Evolutionary conservation across 2,888 invertebrate species (phyloP).

Genomic region (Dastarcus helophoroides): DNA sequence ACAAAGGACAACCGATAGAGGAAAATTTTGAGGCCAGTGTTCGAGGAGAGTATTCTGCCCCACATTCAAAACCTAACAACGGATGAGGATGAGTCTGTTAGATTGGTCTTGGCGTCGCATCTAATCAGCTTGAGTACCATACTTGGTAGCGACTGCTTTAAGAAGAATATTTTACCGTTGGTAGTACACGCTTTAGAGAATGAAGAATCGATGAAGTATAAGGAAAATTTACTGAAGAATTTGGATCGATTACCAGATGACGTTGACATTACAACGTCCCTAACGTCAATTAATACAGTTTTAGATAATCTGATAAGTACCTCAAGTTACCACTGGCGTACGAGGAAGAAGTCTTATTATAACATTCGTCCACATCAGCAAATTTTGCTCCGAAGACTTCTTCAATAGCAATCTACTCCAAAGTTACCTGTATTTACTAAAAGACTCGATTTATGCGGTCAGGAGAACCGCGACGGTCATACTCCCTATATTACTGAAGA

Average conservation of each 20-base stretch:
- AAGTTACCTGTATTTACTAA: slow-evolving; percentile 28
- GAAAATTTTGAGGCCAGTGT: slow-evolving; percentile 25
- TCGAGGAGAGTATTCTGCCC: slow-evolving; percentile 25
- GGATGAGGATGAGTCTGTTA: slow-evolving; percentile 25
- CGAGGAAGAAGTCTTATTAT: slow-evolving; percentile 28
- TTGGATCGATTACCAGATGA: slow-evolving; percentile 27
- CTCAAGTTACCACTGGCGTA: slow-evolving; percentile 30
- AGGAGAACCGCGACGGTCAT: slow-evolving; percentile 29
- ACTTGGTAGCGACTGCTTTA: slow-evolving; percentile 24
- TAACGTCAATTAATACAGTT: slow-evolving; percentile 24
- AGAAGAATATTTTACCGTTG: slow-evolving; percentile 26
- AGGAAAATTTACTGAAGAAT: slow-evolving; percentile 29
- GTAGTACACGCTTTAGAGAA: slow-evolving; percentile 25
- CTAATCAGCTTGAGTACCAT: slow-evolving; percentile 24
- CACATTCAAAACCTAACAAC: slow-evolving; percentile 21
- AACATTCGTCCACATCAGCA: slow-evolving; percentile 28
- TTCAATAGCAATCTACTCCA: slow-evolving; percentile 28
- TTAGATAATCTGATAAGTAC: slow-evolving; percentile 26
- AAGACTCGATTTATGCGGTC: slow-evolving; percentile 29
- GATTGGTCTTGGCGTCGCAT: slow-evolving; percentile 25
- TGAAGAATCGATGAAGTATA: slow-evolving; percentile 24
- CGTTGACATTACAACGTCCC: slow-evolving; percentile 22
- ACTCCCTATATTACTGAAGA: slow-evolving; percentile 28
- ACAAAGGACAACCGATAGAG: slow-evolving; percentile 13
- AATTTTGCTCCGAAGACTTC: slow-evolving; percentile 24